These are phyloP conservation scores for Bactericera cockerelli DNA, from an alignment of 1,140 invertebrate genomes.

Conservation along the genomic window DNA sequence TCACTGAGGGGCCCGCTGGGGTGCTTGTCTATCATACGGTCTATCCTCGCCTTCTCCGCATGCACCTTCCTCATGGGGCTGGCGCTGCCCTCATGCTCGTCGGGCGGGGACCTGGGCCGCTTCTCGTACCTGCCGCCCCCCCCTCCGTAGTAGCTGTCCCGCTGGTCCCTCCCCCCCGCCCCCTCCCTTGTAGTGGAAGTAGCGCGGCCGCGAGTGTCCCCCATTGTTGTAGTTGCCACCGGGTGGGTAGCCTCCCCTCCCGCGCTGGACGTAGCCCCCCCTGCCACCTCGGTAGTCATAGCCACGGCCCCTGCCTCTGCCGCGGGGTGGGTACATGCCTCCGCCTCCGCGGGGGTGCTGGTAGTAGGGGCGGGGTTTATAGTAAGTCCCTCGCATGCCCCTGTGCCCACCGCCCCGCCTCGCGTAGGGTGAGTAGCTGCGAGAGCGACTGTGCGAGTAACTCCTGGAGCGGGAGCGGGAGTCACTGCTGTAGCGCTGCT, in stretches of 20 bases:
- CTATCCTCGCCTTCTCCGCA: slow-evolving; percentile 42
- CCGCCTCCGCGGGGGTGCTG: slow-evolving; percentile 15
- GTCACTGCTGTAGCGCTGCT: neutral
- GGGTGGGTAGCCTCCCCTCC: slow-evolving; percentile 12
- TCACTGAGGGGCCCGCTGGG: slow-evolving; percentile 50
- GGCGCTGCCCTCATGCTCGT: slow-evolving; percentile 33
- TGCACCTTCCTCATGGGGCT: slow-evolving; percentile 39
- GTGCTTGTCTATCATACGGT: slow-evolving; percentile 36
- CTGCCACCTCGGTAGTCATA: slow-evolving; percentile 13
- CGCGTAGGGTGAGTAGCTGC: slow-evolving; percentile 13
- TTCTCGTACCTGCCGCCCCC: slow-evolving; percentile 21
- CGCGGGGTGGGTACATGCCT: slow-evolving; percentile 12
- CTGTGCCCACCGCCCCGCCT: slow-evolving; percentile 12
- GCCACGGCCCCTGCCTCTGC: slow-evolving; percentile 11
- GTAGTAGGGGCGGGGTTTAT: slow-evolving; percentile 17
- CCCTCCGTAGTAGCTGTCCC: slow-evolving; percentile 23
- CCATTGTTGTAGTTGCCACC: slow-evolving; percentile 13
- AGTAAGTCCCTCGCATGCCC: slow-evolving; percentile 16
- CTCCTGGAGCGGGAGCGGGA: slow-evolving; percentile 13
- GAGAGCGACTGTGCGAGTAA: slow-evolving; percentile 10
- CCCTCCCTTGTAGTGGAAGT: slow-evolving; percentile 14
- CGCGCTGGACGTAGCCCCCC: slow-evolving; percentile 10
- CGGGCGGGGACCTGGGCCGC: slow-evolving; percentile 37
- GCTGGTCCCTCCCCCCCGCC: slow-evolving; percentile 11
- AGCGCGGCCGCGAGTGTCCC: slow-evolving; percentile 13